phyloP scores from a whole-genome alignment of 2,113 vertebrate species.

The Accipiter cooperii region DNA sequence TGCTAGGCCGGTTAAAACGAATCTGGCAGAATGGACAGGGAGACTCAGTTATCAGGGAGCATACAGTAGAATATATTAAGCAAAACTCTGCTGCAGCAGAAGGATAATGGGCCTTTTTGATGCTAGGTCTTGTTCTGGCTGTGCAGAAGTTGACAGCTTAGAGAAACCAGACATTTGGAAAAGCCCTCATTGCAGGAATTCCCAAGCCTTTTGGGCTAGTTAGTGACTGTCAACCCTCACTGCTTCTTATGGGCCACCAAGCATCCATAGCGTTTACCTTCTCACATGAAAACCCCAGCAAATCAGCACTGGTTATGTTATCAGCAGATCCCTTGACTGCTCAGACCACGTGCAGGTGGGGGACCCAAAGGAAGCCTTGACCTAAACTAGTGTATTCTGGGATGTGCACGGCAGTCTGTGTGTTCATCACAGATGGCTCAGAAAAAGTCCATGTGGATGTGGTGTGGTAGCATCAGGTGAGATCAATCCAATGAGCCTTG shows the following conservation, averaged over 20 bases:
- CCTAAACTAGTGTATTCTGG: not conserved
- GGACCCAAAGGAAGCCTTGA: not conserved
- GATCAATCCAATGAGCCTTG: not conserved
- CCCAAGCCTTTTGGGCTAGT: not conserved
- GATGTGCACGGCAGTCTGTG: not conserved
- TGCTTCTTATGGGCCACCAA: not conserved
- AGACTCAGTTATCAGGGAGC: not conserved
- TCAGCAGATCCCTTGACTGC: not conserved
- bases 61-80: not conserved
- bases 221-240: not conserved
- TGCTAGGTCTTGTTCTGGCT: not conserved
- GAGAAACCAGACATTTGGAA: not conserved
- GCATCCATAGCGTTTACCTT: not conserved
- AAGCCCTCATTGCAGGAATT: not conserved
- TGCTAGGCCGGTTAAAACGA: not conserved
- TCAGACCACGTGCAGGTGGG: rapidly evolving
- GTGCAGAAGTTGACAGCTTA: not conserved
- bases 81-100: not conserved
- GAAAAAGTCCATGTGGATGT: not conserved
- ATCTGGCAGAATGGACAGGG: not conserved
- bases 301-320: not conserved
- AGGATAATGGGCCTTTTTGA: not conserved
- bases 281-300: not conserved
- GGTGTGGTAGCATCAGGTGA: not conserved
- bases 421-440: not conserved